Evolutionary conservation across 2,888 invertebrate genomes (phyloP).

Genomic region (Heliconius cydno): DNA sequence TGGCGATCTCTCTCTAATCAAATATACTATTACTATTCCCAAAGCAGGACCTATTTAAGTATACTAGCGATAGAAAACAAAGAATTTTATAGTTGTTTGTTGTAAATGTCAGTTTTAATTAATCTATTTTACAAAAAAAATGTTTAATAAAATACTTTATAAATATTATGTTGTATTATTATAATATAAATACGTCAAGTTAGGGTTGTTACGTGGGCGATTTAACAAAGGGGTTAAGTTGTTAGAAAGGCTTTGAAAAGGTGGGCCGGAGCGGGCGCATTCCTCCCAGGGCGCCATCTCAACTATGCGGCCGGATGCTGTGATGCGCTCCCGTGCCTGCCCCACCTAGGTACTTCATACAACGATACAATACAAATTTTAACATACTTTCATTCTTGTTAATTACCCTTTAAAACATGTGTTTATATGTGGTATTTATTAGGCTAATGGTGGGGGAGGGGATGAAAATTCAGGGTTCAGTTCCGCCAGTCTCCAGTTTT

Average conservation of each 20-base stretch:
- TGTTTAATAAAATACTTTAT: slow-evolving; percentile 83
- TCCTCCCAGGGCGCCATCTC: slow-evolving; percentile 57
- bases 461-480: no score
- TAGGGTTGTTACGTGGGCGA: slow-evolving; percentile 40
- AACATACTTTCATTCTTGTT: slow-evolving; percentile 33
- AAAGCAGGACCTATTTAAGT: slow-evolving; percentile 63
- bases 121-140: slow-evolving; percentile 81
- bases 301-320: slow-evolving; percentile 62
- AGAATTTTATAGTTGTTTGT: slow-evolving; percentile 83
- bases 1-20: slow-evolving; percentile 33
- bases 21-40: slow-evolving; percentile 38
- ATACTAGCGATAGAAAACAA: slow-evolving; percentile 76
- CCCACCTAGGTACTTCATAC: slow-evolving; percentile 33
- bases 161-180: slow-evolving; percentile 61
- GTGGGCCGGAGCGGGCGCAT: slow-evolving; percentile 56
- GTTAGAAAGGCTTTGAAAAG: slow-evolving; percentile 58
- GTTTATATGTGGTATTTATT: not conserved
- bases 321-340: slow-evolving; percentile 40
- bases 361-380: slow-evolving; percentile 39
- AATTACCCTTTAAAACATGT: slow-evolving; percentile 22
- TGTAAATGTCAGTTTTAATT: slow-evolving; percentile 83
- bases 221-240: slow-evolving; percentile 54
- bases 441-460: no score
- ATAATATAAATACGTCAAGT: slow-evolving; percentile 37
- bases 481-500: no score